A percentile compares a stretch with the other conserved stretches of the same genome.
Conservation (phyloP, 2,888 invertebrate species). For the Steinernema scapterisci region DNA sequence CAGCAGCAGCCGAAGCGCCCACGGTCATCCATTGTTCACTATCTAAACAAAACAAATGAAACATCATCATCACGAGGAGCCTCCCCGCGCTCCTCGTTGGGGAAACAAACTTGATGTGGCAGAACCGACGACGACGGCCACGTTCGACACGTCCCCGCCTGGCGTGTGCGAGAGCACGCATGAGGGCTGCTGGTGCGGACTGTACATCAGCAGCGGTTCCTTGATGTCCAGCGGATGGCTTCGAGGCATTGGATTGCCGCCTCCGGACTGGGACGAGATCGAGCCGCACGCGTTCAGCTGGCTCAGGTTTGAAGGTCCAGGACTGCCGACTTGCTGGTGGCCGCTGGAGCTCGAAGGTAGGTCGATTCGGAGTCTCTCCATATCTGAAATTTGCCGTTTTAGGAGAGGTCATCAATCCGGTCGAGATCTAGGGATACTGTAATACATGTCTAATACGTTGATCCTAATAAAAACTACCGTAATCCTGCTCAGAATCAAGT, state of each 20-base stretch:
- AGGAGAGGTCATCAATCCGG: neutral
- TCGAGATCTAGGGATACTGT: neutral
- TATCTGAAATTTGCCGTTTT: constrained; percentile 32
- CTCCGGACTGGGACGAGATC: no score
- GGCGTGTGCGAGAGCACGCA: constrained; percentile 40
- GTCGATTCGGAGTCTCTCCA: constrained; percentile 43
- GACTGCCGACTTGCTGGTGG: neutral
- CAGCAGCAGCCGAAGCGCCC: neutral
- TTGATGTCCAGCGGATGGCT: constrained; percentile 7
- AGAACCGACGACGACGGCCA: no score
- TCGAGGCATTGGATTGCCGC: neutral
- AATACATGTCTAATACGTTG: neutral
- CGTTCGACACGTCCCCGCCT: neutral
- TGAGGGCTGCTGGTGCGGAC: constrained; percentile 46
- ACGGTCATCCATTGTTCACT: constrained; percentile 9
- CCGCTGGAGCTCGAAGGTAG: constrained; percentile 32
- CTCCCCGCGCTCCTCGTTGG: no score
- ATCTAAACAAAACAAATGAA: constrained; percentile 26
- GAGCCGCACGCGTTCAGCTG: neutral
- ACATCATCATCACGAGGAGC: neutral
- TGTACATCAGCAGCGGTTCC: constrained; percentile 44
- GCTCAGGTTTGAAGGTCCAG: neutral
- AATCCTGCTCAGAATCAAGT: no score
- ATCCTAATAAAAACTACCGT: no score
- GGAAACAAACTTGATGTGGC: no score